Evolutionary conservation across 2,888 invertebrate genomes (phyloP).

Genomic region (Mythimna ferrago): DNA sequence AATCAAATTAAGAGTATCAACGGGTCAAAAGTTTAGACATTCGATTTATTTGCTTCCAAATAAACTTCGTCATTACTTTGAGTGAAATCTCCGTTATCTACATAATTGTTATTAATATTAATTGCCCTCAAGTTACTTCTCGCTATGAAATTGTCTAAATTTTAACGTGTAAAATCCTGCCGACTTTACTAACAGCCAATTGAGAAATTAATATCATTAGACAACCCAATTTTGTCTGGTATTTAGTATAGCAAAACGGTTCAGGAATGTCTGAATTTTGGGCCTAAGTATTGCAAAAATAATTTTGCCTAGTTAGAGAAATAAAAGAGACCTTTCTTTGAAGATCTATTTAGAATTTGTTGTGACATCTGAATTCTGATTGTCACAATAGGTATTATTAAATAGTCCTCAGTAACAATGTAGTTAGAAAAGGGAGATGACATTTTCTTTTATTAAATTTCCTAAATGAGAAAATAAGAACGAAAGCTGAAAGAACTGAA

Average conservation of each 20-base stretch:
- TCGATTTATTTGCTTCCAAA: slow-evolving; percentile 7
- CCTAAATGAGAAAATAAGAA: too few species aligned
- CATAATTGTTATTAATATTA: neutral
- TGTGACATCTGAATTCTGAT: too few species aligned
- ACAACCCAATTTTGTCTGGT: neutral
- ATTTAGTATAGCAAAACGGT: neutral
- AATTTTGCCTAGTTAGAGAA: neutral
- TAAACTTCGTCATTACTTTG: slow-evolving; percentile 7
- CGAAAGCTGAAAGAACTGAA: too few species aligned
- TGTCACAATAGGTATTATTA: too few species aligned
- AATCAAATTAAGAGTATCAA: neutral
- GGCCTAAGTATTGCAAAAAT: neutral
- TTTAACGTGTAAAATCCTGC: too few species aligned
- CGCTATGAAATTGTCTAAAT: too few species aligned
- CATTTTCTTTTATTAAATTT: too few species aligned
- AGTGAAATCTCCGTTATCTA: neutral
- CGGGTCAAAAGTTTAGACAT: neutral
- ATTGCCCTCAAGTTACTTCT: neutral
- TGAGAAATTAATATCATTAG: neutral
- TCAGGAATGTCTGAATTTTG: neutral
- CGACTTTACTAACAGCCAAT: neutral
- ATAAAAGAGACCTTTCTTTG: neutral
- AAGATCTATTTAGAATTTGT: too few species aligned
- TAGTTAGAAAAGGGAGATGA: too few species aligned
- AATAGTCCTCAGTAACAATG: too few species aligned